Evolutionary conservation across 2,113 vertebrate species (phyloP), one percentile per base, ranked within the genome.

Genomic region (Tragulus kanchil): DNA sequence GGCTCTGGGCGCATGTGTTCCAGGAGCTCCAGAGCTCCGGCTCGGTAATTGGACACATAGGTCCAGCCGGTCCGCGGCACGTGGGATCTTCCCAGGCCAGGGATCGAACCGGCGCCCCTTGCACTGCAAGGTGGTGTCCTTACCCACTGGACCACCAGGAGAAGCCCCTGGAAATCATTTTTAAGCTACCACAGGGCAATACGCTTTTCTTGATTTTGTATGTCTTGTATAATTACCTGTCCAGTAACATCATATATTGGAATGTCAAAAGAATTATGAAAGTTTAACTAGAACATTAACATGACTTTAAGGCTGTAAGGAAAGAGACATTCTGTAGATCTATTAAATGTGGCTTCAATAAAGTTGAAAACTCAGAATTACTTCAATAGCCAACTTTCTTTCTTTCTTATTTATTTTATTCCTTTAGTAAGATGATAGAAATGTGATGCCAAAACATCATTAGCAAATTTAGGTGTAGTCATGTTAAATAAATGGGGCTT

Each of bases 241-340:
- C 90, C 19, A 89, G 45, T 36, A 89, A 45, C 8, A 85, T 56
- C 54, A 85, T 56, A 23, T 93, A 52, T 15, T 94, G 45, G 31
- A 85, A 78, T 73, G 83, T 90, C n/a, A 96, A 85, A 28, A 93
- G 52, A 95, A 93, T 71, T 48, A 91, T 64, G 58, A 92, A 94
- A 16, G 25, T 84, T 64, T 81, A 86, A 87, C 10, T 81, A 67
- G 15, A 95, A 69, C 36, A 65, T 84, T 77, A 83, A 77, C 3
- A 42, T 90, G 58, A 13, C 62, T 90, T 95, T 54, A 86, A 93
- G n/a, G 71, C 65, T 69, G 42, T 58, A 77, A 95, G 19, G 42
- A 88, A 75, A 96, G 21, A 94, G 56, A 82, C 62, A 28, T 75
- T 97, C 93, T 93, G 14, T 78, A 56, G 64, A 64, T 21, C 79